Percentiles rank a stretch among this genome's conserved stretches.
Conservation (phyloP, 1,140 invertebrate genomes). For the Tachypleus tridentatus region DNA sequence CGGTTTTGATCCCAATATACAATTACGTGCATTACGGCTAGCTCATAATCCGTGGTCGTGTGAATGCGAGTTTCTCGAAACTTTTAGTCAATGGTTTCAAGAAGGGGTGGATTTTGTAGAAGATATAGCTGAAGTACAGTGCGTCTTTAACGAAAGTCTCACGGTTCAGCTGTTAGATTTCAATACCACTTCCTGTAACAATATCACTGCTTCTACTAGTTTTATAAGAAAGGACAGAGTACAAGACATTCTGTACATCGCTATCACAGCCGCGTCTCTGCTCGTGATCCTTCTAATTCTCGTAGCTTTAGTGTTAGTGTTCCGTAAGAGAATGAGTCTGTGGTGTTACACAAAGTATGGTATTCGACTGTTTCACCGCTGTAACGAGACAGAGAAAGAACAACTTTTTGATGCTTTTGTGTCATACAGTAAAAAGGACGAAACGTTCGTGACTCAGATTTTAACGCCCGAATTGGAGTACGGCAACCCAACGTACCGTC, state of each 20-base stretch:
- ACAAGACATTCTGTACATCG: conserved; percentile 51
- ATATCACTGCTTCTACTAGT: too few species aligned
- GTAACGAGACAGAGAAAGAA: conserved; percentile 53
- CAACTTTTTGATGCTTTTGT: conserved; percentile 88
- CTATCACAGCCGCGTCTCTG: conserved; percentile 20
- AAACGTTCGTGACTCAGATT: conserved; percentile 69
- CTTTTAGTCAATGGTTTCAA: conserved; percentile 61
- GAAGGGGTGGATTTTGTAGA: too few species aligned
- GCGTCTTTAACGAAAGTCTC: too few species aligned
- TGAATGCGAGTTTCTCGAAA: conserved; percentile 55
- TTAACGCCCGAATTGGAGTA: conserved; percentile 36
- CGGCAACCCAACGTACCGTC: conserved; percentile 64
- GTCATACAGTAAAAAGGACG: conserved; percentile 84
- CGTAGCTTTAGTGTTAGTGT: conserved; percentile 34
- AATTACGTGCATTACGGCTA: conserved; percentile 31
- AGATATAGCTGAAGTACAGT: too few species aligned
- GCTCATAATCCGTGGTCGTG: conserved; percentile 37
- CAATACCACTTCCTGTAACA: too few species aligned
- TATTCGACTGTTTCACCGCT: conserved; percentile 46
- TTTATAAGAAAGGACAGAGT: too few species aligned
- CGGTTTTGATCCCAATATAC: conserved; percentile 35
- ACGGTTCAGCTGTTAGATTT: too few species aligned
- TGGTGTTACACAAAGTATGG: conserved; percentile 83
- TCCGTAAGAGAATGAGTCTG: conserved; percentile 71
- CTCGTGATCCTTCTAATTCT: conserved; percentile 22